These are phyloP conservation scores for Microcebus jonahi DNA, from an alignment of 2,113 vertebrate species.

Conservation along the genomic window DNA sequence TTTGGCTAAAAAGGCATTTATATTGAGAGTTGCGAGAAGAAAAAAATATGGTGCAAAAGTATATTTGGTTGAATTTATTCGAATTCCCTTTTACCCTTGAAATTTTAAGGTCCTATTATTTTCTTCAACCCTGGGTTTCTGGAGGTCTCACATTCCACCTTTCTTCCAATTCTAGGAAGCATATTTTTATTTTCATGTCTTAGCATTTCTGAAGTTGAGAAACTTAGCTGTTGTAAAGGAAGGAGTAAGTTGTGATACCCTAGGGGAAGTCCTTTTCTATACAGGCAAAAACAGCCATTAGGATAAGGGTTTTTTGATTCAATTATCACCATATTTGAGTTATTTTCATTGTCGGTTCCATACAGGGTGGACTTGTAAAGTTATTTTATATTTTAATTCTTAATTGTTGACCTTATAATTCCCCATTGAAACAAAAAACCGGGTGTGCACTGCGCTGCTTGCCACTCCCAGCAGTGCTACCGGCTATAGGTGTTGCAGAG, in stretches of 20 bases:
- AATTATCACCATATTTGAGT: not conserved
- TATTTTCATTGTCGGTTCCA: not conserved
- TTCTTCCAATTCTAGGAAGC: not conserved
- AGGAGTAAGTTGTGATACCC: not conserved
- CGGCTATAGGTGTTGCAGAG: not conserved
- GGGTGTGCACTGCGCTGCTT: too few relatives aligned
- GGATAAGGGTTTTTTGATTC: not conserved
- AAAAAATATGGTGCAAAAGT: not conserved
- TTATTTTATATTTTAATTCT: not conserved
- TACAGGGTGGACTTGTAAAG: not conserved
- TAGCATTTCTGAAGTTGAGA: not conserved
- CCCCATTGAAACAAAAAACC: not conserved
- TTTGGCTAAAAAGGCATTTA: constrained; percentile 14
- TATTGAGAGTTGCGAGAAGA: not conserved
- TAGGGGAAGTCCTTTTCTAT: not conserved
- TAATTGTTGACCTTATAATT: not conserved
- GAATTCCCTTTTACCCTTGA: not conserved
- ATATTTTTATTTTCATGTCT: not conserved
- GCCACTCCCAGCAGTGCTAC: not conserved
- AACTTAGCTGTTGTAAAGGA: not conserved
- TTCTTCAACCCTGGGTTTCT: not conserved
- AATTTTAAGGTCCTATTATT: not conserved
- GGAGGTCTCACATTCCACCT: not conserved
- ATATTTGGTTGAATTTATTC: not conserved
- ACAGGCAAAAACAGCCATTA: not conserved